A percentile compares a stretch with the other conserved stretches of the same genome.
Evolutionary conservation across 2,888 invertebrate species (phyloP).

Genomic region (Neria commutata): DNA sequence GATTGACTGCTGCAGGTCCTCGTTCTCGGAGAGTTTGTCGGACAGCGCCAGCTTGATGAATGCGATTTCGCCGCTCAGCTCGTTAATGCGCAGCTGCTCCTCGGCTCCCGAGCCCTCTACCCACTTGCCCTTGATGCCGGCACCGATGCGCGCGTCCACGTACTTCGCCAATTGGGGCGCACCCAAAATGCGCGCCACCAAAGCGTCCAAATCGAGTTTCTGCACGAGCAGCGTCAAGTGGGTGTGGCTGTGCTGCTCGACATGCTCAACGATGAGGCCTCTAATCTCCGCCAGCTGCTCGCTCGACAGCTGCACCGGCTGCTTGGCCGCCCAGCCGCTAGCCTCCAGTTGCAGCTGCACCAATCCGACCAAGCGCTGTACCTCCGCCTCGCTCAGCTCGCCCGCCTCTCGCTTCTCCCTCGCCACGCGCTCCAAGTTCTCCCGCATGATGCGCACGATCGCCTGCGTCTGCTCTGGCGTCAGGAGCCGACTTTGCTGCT

Average conservation of each 20-base stretch:
- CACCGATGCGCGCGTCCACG: slow-evolving; percentile 46
- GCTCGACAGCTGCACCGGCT: slow-evolving; percentile 44
- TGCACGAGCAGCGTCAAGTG: slow-evolving; percentile 48
- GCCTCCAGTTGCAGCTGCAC: slow-evolving; percentile 44
- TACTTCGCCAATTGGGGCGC: slow-evolving; percentile 48
- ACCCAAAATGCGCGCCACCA: slow-evolving; percentile 56
- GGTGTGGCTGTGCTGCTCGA: slow-evolving; percentile 45
- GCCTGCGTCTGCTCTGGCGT: slow-evolving; percentile 46
- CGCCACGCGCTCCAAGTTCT: slow-evolving; percentile 45
- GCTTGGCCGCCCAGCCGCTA: slow-evolving; percentile 29
- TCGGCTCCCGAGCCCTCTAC: slow-evolving; percentile 39
- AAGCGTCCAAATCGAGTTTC: slow-evolving; percentile 53
- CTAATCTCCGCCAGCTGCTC: slow-evolving; percentile 60
- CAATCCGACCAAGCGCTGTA: slow-evolving; percentile 49
- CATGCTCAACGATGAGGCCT: slow-evolving; percentile 46
- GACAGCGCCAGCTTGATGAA: slow-evolving; percentile 66
- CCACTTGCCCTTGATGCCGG: slow-evolving; percentile 49
- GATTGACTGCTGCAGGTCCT: slow-evolving; percentile 52
- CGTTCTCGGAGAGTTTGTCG: slow-evolving; percentile 62
- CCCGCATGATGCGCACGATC: slow-evolving; percentile 51
- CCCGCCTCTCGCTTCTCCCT: slow-evolving; percentile 32
- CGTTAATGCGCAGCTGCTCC: slow-evolving; percentile 65
- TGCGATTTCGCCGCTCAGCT: slow-evolving; percentile 65
- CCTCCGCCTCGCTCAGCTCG: slow-evolving; percentile 43
- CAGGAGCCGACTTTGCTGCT: slow-evolving; percentile 27